Evolutionary conservation across 2,113 vertebrate genomes (phyloP), one percentile per base, ranked within the genome.

Genomic region (Galeopterus variegatus): DNA sequence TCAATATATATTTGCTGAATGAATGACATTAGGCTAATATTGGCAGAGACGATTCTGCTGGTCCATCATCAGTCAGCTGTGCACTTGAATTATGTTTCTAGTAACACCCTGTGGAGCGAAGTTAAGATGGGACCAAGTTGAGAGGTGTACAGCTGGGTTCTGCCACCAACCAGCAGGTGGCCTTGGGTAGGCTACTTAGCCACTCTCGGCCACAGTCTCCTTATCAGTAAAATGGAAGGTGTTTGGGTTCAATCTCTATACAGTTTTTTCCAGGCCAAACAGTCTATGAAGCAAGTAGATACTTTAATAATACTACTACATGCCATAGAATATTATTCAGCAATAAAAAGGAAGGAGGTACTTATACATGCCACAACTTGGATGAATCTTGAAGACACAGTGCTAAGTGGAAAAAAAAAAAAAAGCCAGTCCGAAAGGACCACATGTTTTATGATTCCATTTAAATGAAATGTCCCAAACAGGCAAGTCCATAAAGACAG

Each of bases 341-440:
- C 26, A 8, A 62, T 36, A 36, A 48, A 48, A 94, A 73, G 69
- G 73, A 77, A 45, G 23, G 15, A n/a, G 17, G 41, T 50, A 8
- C 65, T 26, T 65, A 28, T 72, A 1, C 0, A 0, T 48, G 64
- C n/a, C 56, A 24, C 17, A 5, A 15, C 2, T 3, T 10, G 2
- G 45, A n/a, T 52, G 36, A 69, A 19, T 72, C 54, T 65, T 54
- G 88, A 48, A 93, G 62, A 52, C 52, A 52, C 45, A 56, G 76
- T 19, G 54, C 33, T 23, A 36, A 54, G 73, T 50, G 64, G 48
- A 50, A 64, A 72, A 36, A 60, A 79, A 48, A 45, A 80, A 50
- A 45, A 41, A 4, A 41, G 41, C 41, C 41, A 41, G 41, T 60
- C 19, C 17, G 62, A 77, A 69, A 89, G 62, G 52, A 67, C 54